Base-by-base conservation (phyloP, 2,113 vertebrate genomes). In the Lethenteron reissneri region DNA sequence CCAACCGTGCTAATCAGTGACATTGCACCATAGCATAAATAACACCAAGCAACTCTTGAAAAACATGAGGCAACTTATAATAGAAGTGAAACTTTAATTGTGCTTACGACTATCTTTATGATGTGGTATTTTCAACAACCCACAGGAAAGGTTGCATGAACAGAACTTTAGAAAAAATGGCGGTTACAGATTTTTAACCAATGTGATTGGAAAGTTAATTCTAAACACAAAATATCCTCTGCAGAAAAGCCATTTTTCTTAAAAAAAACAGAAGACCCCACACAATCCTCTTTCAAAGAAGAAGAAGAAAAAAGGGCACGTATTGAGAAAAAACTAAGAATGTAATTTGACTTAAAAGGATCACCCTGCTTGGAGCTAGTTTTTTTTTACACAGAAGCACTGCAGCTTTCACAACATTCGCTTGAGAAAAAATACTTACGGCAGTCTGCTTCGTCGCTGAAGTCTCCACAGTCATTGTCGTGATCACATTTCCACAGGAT, bases 401-500 rank as follows among this genome's bases (percentile, higher is more conserved):
- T 3, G n/a, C 64, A 68, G 25, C n/a, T 68, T 25, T 10, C 10
- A 68, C 10, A 68, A 68, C 41, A 41, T 41, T 41, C 41, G 41
- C 41, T 41, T 41, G 41, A 41, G 6, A 69, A 70, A 56, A 17
- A 2, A 12, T 14, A 86, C 92, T 90, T 75, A 97, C 92, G 92
- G 79, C 94, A 99, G 76, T 92, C 85, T 71, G 80, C 86, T 77
- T 99, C 94, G 0, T 99, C 94, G 0, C 92, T 97, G 88, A 92
- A 92, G 82, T 99, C 94, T 7, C 91, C 92, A 0, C 94, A 99
- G 84, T 99, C 94, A 0, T 99, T 90, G 78, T 99, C 92, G 0
- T 86, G 88, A 79, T 99, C 94, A 8, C 94, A 99, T 77, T 88
- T 88, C 94, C 94, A 99, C 74, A 97, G 95, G 82, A 86, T 90